Percentiles rank a stretch among this genome's conserved stretches.
These are phyloP conservation scores for Micromesistius poutassou DNA, from an alignment of 2,797 vertebrate genomes.

Conservation along the genomic window DNA sequence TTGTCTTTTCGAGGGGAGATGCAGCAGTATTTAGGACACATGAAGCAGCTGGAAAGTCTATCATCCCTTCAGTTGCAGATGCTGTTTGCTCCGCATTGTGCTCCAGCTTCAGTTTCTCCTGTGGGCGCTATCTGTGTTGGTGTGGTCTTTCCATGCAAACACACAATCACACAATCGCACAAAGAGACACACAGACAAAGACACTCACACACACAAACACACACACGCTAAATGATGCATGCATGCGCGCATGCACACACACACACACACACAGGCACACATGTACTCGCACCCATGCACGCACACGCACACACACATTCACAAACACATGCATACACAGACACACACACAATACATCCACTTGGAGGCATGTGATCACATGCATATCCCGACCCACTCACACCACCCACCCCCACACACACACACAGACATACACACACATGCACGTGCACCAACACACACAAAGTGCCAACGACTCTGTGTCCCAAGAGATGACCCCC, in stretches of 20 bases:
- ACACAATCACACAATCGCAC: background rate
- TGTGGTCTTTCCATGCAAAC: constrained; percentile 43
- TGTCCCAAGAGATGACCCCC: background rate
- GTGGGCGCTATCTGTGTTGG: constrained; percentile 32
- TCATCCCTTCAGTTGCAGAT: constrained; percentile 46
- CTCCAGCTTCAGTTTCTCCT: constrained; percentile 26
- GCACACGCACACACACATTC: background rate
- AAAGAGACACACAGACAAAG: background rate
- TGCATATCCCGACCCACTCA: background rate
- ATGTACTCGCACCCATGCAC: background rate
- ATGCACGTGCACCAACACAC: background rate
- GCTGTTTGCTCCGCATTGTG: constrained; percentile 55
- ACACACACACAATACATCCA: background rate
- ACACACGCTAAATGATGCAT: constrained; percentile 35
- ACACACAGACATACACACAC: background rate
- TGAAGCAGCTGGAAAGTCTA: constrained; percentile 53
- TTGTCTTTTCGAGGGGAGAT: constrained; percentile 29
- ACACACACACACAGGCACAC: background rate
- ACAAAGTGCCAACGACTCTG: background rate
- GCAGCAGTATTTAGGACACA: constrained; percentile 29
- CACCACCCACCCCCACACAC: background rate
- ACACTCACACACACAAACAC: constrained; percentile 22
- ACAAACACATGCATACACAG: too few species aligned
- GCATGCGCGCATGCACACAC: background rate
- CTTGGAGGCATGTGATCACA: too few species aligned